Conservation (phyloP, 2,797 vertebrate species). For the Argyrosomus regius region DNA sequence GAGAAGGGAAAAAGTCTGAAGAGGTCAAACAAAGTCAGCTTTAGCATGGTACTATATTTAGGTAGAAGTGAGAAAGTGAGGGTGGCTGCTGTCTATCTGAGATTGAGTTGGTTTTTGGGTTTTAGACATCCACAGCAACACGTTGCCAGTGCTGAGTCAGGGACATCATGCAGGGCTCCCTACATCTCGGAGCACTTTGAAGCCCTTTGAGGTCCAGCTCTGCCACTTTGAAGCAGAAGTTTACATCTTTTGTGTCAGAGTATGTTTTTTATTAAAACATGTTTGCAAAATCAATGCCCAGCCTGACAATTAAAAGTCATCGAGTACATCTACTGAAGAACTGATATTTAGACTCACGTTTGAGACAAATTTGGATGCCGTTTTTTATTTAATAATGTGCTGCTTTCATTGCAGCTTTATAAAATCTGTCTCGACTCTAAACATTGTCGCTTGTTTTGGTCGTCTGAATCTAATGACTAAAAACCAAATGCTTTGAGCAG, state of each 20-base stretch:
- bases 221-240: conserved; percentile 18
- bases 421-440: no score
- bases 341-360: background rate
- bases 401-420: background rate
- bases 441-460: background rate
- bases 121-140: conserved; percentile 7
- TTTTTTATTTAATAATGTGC: background rate
- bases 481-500: background rate
- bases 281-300: background rate
- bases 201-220: conserved; percentile 10
- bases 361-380: background rate
- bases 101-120: conserved; percentile 9
- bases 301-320: no score
- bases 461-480: background rate
- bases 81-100: conserved; percentile 15
- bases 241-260: conserved; percentile 1
- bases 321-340: background rate
- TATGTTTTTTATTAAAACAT: conserved; percentile 1
- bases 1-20: background rate
- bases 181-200: conserved; percentile 21
- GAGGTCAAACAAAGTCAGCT: conserved; percentile 3
- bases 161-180: background rate
- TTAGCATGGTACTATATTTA: background rate
- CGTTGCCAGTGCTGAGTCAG: conserved; percentile 22
- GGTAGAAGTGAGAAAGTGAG: background rate